Conservation (phyloP, 2,797 vertebrate species). For the Cyprinella venusta region DNA sequence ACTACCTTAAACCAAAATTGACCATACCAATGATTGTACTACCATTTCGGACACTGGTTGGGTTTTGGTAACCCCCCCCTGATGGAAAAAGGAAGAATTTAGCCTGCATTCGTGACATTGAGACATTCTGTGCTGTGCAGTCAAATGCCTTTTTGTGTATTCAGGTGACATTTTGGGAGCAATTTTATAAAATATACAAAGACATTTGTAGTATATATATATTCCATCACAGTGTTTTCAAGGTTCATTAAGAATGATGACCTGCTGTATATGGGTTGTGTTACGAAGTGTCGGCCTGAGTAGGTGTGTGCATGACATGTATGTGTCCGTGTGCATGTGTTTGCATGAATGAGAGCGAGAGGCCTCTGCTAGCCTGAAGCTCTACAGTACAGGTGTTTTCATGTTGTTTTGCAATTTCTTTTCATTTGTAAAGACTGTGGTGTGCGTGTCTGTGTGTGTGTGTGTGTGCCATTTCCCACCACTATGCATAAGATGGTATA, state of each 20-base stretch:
- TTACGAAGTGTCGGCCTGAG: slow-evolving; percentile 47
- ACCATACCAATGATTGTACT: slow-evolving; percentile 64
- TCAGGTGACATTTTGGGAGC: slow-evolving; percentile 76
- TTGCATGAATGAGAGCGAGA: slow-evolving; percentile 69
- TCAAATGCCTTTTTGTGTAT: slow-evolving; percentile 69
- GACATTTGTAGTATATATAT: slow-evolving; percentile 62
- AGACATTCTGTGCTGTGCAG: slow-evolving; percentile 69
- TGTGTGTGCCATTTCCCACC: slow-evolving; percentile 54
- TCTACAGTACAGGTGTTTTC: slow-evolving; percentile 64
- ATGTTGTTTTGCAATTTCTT: slow-evolving; percentile 56
- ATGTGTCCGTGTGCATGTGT: slow-evolving; percentile 75
- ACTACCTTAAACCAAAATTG: slow-evolving; percentile 65
- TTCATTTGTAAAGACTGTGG: slow-evolving; percentile 67
- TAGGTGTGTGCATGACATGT: slow-evolving; percentile 45
- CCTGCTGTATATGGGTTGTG: slow-evolving; percentile 59
- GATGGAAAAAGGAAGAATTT: slow-evolving; percentile 41
- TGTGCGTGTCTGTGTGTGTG: slow-evolving; percentile 4
- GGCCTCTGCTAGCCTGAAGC: slow-evolving; percentile 52
- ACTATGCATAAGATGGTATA: slow-evolving; percentile 79
- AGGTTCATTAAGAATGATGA: slow-evolving; percentile 74
- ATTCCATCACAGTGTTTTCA: slow-evolving; percentile 80
- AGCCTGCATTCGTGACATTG: slow-evolving; percentile 72
- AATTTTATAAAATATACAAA: slow-evolving; percentile 70
- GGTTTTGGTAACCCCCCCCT: background rate
- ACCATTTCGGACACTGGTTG: slow-evolving; percentile 39